Base-by-base conservation (phyloP, 1,140 invertebrate genomes). In the Aphelinus atriplicis region DNA sequence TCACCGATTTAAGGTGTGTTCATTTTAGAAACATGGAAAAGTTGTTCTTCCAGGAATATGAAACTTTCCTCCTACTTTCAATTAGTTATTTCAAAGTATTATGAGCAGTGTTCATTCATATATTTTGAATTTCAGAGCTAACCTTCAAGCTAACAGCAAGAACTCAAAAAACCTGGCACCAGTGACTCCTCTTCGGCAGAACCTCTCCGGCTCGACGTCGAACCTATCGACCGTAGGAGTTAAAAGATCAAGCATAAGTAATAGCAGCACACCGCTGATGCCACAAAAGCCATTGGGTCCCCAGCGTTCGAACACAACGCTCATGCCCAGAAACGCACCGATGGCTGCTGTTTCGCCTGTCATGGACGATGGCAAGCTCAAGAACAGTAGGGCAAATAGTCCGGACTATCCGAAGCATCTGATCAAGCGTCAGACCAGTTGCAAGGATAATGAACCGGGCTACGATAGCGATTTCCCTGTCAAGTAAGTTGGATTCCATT, bases 401-500 rank as follows among this genome's bases (percentile, higher is more conserved):
- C 87, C 86, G 9, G 86, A 88, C 76, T 82, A 82, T 56, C 78
- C 80, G 0, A 88, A 88, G 73, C 82, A 85, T 73, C 84, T 81
- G 51, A 51, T 85, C n/a, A 88, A 86, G 71, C 80, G 84, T 58
- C 86, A 87, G 70, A 87, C 75, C 53, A 87, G 83, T 64, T 83
- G 81, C 66, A 83, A 80, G 63, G 85, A 88, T 4, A 69, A 80
- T 3, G 86, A 86, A 56, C 80, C 81, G 42, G 82, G 80, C 7
- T 88, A 87, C 64, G 86, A 88, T 69, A 84, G 83, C 71, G 86
- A 88, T 78, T 88, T 82, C 78, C 87, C 87, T 76, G 84, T 89
- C 74, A 85, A 88, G 87, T 88, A 78, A 84, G 85, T 84, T 51
- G 26, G 26, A 26, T 26, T 26, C 26, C 26, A 26, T 26, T 26